Evolutionary conservation across 2,113 vertebrate species (phyloP).

Genomic region (Rattus rattus): DNA sequence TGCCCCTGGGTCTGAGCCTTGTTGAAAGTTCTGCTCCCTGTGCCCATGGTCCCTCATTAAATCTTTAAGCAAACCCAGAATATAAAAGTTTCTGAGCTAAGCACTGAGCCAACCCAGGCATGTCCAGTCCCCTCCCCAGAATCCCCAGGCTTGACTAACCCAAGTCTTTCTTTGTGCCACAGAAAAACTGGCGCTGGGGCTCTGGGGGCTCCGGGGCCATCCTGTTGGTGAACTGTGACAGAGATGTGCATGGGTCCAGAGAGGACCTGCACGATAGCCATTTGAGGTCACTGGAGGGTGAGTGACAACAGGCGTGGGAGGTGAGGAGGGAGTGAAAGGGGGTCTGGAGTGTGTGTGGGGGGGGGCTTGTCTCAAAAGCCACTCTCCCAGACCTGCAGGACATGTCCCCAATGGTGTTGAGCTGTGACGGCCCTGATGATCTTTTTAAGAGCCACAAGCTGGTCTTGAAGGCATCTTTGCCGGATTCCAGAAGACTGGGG

Average conservation of each 20-base stretch:
- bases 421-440: conserved; percentile 87
- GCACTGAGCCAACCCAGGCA: not conserved
- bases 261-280: conserved; percentile 33
- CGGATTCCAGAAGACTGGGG: conserved; percentile 86
- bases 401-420: conserved; percentile 94
- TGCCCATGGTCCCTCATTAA: not conserved
- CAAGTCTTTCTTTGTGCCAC: not conserved
- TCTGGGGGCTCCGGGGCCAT: conserved; percentile 92
- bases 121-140: not conserved
- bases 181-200: conserved; percentile 96
- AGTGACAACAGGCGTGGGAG: not conserved
- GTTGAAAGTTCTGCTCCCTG: not conserved
- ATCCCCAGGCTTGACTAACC: not conserved
- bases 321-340: not conserved
- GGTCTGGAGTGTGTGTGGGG: not conserved
- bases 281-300: conserved; percentile 45
- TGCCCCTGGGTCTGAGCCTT: not conserved
- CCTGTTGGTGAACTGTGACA: conserved; percentile 96
- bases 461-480: conserved; percentile 87
- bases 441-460: conserved; percentile 90
- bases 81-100: not conserved
- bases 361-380: not conserved
- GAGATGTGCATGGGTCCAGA: conserved; percentile 75
- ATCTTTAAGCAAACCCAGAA: not conserved
- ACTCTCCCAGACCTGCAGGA: conserved; percentile 90